Evolutionary conservation across 2,113 vertebrate genomes (phyloP).

Genomic region (Helogale parvula): DNA sequence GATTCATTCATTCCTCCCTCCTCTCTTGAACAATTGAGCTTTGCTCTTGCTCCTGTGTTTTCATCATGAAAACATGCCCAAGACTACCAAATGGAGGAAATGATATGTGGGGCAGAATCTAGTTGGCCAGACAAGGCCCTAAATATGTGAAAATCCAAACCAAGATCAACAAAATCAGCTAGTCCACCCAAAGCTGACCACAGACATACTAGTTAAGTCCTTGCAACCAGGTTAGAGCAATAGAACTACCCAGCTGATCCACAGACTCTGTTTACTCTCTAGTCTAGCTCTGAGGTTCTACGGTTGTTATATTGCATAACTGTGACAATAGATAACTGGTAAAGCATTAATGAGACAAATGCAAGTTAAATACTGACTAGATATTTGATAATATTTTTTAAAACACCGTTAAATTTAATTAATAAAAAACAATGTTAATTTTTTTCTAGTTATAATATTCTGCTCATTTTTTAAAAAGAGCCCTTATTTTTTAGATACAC

Average conservation of each 20-base stretch:
- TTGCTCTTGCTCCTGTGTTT: background rate
- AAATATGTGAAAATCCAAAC: background rate
- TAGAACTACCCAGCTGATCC: background rate
- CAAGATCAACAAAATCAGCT: background rate
- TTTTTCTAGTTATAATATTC: slow-evolving; percentile 32
- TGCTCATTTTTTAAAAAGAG: background rate
- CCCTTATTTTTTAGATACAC: background rate
- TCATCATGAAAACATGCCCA: background rate
- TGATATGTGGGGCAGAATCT: background rate
- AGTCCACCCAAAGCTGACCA: background rate
- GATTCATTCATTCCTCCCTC: background rate
- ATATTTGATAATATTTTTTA: background rate
- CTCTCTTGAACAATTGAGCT: background rate
- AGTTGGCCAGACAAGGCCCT: background rate
- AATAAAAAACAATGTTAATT: background rate
- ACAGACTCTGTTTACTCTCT: background rate
- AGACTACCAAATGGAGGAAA: background rate
- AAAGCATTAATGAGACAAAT: background rate
- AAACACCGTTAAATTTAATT: background rate
- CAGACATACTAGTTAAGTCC: background rate
- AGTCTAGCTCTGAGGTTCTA: background rate
- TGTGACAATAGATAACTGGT: background rate
- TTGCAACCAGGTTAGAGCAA: background rate
- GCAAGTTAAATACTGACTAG: background rate
- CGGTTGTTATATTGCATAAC: background rate